A percentile compares a stretch with the other conserved stretches of the same genome.
phyloP scores from a whole-genome alignment of 2,113 vertebrate species.

The Mesembrinibis cayennensis region DNA sequence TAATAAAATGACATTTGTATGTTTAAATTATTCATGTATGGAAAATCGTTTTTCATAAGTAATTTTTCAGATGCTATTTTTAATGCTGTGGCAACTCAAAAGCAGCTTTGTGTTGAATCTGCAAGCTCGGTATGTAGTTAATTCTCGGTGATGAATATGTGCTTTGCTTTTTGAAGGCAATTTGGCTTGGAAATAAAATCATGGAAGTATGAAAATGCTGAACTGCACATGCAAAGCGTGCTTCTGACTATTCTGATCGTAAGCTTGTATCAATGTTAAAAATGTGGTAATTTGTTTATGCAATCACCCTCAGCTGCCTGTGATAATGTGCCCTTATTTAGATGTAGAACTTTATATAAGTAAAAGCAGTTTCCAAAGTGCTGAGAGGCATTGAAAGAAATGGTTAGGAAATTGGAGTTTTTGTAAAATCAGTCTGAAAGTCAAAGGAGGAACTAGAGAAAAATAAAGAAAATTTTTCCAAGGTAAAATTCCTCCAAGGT shows the following conservation, averaged over 20 bases:
- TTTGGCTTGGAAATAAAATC: conserved; percentile 49
- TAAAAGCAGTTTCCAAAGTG: background rate
- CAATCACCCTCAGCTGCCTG: conserved; percentile 3
- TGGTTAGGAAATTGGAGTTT: background rate
- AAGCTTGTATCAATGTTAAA: conserved; percentile 34
- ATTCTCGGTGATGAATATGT: conserved; percentile 4
- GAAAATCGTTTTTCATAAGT: background rate
- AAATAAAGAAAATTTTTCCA: background rate
- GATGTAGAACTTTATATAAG: background rate
- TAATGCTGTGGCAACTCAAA: conserved; percentile 31
- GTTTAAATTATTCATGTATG: conserved; percentile 11
- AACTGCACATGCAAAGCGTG: conserved; percentile 29
- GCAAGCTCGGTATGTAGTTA: background rate
- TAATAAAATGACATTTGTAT: background rate
- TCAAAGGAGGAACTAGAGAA: background rate
- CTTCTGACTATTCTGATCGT: background rate
- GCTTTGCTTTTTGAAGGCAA: conserved; percentile 38
- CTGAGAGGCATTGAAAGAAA: background rate
- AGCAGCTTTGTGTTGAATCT: conserved; percentile 54
- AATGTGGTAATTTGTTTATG: conserved; percentile 13
- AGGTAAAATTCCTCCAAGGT: background rate
- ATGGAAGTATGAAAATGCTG: conserved; percentile 42
- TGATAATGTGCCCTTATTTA: conserved; percentile 4
- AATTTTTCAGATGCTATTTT: conserved; percentile 50
- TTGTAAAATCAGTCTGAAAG: background rate